phyloP scores from a whole-genome alignment of 2,888 invertebrate genomes.

The Camponotus fellah region DNA sequence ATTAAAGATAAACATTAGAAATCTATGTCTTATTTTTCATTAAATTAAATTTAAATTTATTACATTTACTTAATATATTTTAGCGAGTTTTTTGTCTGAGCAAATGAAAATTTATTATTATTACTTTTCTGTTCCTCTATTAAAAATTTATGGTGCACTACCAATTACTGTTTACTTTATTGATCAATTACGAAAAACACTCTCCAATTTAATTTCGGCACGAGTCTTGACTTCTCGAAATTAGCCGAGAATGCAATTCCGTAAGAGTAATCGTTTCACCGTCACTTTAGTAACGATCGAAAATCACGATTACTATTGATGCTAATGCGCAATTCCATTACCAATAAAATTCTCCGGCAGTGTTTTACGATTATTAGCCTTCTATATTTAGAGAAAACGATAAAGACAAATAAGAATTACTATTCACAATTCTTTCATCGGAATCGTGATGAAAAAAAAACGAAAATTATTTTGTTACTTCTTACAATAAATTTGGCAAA shows the following conservation, averaged over 20 bases:
- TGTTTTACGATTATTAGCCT: constrained; percentile 57
- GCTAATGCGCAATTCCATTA: neutral
- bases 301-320: constrained; percentile 37
- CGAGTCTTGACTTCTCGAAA: constrained; percentile 44
- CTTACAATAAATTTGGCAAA: constrained; percentile 10
- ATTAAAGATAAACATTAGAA: neutral
- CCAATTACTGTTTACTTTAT: constrained; percentile 33
- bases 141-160: neutral
- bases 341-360: constrained; percentile 44
- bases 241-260: constrained; percentile 48
- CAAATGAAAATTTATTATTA: neutral
- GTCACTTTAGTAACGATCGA: constrained; percentile 34
- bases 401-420: constrained; percentile 1
- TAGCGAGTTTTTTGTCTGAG: neutral
- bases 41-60: neutral
- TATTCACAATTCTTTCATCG: neutral
- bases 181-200: constrained; percentile 18
- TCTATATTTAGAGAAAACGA: neutral
- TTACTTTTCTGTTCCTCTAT: neutral
- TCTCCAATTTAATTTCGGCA: constrained; percentile 32
- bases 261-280: constrained; percentile 29
- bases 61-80: neutral
- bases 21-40: neutral
- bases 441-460: neutral
- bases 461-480: neutral